Percentiles rank a stretch among this genome's conserved stretches.
Evolutionary conservation across 2,113 vertebrate genomes (phyloP).

Genomic region (Actenoides lindsayi): DNA sequence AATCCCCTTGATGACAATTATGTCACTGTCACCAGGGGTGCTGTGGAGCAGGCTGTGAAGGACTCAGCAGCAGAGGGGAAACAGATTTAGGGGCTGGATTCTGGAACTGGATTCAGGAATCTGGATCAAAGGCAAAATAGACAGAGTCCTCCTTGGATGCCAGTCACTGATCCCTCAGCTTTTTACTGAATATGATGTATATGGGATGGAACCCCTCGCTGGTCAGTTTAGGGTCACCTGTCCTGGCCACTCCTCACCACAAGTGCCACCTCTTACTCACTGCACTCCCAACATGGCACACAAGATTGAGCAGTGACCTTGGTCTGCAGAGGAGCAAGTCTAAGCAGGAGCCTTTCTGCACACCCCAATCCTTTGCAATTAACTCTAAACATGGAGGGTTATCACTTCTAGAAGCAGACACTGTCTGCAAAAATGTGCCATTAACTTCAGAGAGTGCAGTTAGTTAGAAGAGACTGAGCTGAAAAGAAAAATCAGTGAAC

Average conservation of each 20-base stretch:
- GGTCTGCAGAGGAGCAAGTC: neutral
- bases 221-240: neutral
- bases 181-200: neutral
- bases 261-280: neutral
- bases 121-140: too few species aligned
- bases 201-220: neutral
- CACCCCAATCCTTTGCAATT: neutral
- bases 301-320: neutral
- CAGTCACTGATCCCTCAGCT: neutral
- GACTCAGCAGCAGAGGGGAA: too few species aligned
- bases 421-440: neutral
- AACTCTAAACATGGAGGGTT: neutral
- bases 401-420: neutral
- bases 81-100: too few species aligned
- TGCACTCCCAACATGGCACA: neutral
- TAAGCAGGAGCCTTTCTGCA: neutral
- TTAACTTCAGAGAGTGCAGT: neutral
- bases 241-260: neutral
- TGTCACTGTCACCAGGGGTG: too few species aligned
- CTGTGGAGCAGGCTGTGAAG: too few species aligned
- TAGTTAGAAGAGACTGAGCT: neutral
- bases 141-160: too few species aligned
- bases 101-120: too few species aligned
- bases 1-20: too few species aligned
- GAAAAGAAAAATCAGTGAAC: neutral